phyloP scores from a whole-genome alignment of 92 coral and sea anemone genomes.

The Phymanthus crucifer region DNA sequence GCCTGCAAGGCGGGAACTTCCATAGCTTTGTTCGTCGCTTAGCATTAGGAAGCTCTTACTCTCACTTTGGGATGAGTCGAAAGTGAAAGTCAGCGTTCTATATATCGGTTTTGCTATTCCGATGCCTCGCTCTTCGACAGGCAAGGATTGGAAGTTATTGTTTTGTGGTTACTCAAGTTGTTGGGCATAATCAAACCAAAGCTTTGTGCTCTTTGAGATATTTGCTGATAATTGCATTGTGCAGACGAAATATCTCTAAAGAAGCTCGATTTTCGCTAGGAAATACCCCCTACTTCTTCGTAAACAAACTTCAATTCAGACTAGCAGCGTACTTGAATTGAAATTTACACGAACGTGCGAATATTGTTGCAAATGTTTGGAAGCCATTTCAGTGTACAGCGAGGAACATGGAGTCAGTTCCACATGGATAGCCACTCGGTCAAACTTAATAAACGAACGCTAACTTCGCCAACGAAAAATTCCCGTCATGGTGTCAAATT shows the following conservation, averaged over 20 bases:
- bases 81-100: neutral
- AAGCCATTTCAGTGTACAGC: conserved; percentile 19
- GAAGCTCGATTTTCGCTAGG: neutral
- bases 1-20: conserved; percentile 38
- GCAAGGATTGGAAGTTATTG: neutral
- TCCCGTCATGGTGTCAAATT: neutral
- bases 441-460: neutral
- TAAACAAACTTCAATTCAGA: neutral
- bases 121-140: neutral
- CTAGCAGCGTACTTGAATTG: neutral
- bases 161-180: conserved; percentile 13
- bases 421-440: conserved; percentile 20
- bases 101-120: neutral
- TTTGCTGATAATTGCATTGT: conserved; percentile 4
- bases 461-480: neutral
- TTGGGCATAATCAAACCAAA: conserved; percentile 6
- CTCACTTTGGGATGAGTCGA: conserved; percentile 6
- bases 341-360: neutral
- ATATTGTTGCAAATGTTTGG: conserved; percentile 5
- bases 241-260: neutral
- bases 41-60: neutral
- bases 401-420: conserved; percentile 16
- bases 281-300: neutral
- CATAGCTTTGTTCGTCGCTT: conserved; percentile 18
- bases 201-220: conserved; percentile 6